A percentile compares a stretch with the other conserved stretches of the same genome.
phyloP scores from a whole-genome alignment of 2,888 invertebrate species.

The Papilio protenor region DNA sequence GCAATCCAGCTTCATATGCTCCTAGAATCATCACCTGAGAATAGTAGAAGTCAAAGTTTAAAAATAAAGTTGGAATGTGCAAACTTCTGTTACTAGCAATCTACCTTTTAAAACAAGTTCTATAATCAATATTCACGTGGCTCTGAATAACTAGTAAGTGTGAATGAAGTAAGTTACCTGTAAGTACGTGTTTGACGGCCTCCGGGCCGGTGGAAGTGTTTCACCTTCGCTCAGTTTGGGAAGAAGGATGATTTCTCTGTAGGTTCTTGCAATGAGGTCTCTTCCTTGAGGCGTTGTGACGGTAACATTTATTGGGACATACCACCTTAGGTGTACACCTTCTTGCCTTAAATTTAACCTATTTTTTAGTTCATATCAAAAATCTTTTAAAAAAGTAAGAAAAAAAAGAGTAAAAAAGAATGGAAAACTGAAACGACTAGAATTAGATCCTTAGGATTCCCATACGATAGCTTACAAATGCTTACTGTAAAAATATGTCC shows the following conservation, averaged over 20 bases:
- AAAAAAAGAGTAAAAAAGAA: not conserved
- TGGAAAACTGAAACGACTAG: not conserved
- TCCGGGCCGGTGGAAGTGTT: conserved; percentile 77
- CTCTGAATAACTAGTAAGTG: not conserved
- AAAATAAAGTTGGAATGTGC: not conserved
- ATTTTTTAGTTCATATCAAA: conserved; percentile 11
- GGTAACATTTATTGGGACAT: conserved; percentile 83
- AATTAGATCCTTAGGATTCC: not conserved
- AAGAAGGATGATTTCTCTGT: conserved; percentile 84
- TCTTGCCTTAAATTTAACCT: conserved; percentile 84
- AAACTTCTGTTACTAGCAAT: not conserved
- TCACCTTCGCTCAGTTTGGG: conserved; percentile 62
- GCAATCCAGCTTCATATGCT: conserved; percentile 88
- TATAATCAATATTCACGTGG: not conserved
- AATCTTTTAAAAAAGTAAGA: not conserved
- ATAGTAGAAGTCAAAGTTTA: not conserved
- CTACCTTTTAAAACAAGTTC: not conserved
- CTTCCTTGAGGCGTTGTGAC: conserved; percentile 80
- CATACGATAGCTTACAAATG: not conserved
- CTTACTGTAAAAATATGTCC: not conserved
- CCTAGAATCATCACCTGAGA: conserved; percentile 85
- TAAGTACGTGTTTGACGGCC: conserved; percentile 89
- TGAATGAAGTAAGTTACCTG: conserved; percentile 28
- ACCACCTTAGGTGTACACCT: conserved; percentile 84
- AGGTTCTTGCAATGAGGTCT: conserved; percentile 79